Evolutionary conservation across 2,113 vertebrate genomes (phyloP), one percentile per base, ranked within the genome.

Genomic region (Ophthalmotilapia sp.): DNA sequence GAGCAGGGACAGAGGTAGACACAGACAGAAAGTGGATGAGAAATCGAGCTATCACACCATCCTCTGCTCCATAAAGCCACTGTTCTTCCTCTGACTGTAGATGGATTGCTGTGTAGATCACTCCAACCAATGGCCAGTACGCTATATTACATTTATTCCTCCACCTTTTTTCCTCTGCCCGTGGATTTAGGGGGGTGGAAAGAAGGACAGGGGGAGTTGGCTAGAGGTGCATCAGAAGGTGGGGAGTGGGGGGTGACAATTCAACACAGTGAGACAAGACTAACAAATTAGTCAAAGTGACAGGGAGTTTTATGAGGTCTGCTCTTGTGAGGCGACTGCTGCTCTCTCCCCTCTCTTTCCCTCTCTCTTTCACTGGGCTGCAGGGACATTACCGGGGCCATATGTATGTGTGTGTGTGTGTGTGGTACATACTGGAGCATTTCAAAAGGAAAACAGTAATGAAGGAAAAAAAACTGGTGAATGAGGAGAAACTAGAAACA

Each of bases 201-300:
- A 89, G 86, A 91, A 93, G 91, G 88, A 91, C 89, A 82, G 89
- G 65, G 90, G 80, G 82, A 86, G 85, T 77, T 13, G 19, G 80
- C 82, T 83, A 53, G 90, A 92, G 92, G 85, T 91, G 85, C 70
- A 86, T 91, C 60, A 42, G 86, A 84, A 80, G 36, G 54, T 45
- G 23, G 49, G 40, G 70, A 87, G 85, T 90, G 94, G 38, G 38
- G 65, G 89, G 84, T 91, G 94, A 93, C 91, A 84, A 92, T 92
- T 94, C 80, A 88, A 96, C 95, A 96, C 94, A 90, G 93, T 94
- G 94, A 95, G 95, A 96, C 94, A 96, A 96, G 95, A 96, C 96
- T 95, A 96, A 96, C 96, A 96, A 96, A 97, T 97, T 96, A 96
- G 96, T 96, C 96, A 96, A 94, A 95, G 95, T 96, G 96, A 96